These are phyloP conservation scores for Drosophila nannoptera DNA, from an alignment of 1,140 invertebrate genomes.

Conservation along the genomic window DNA sequence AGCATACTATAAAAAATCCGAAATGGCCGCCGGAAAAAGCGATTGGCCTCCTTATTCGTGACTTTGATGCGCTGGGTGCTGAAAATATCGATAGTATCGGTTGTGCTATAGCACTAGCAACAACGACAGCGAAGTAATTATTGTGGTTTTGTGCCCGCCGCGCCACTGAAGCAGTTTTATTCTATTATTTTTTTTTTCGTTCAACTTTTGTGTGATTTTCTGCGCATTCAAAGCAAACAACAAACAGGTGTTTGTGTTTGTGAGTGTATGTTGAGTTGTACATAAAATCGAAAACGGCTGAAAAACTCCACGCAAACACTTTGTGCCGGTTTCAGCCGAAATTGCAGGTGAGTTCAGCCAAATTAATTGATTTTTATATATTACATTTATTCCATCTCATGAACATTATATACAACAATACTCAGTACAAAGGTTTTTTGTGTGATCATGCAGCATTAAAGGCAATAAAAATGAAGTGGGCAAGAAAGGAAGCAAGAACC, in stretches of 20 bases:
- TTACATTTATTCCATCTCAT: conserved; percentile 3
- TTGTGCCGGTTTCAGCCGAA: conserved; percentile 40
- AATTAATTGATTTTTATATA: conserved; percentile 29
- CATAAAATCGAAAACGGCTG: conserved; percentile 11
- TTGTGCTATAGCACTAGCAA: conserved; percentile 25
- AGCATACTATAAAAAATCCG: neutral
- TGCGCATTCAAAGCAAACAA: conserved; percentile 33
- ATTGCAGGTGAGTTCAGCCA: conserved; percentile 36
- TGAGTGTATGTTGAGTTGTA: conserved; percentile 42
- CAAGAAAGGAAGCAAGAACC: conserved; percentile 32
- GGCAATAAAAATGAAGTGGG: conserved; percentile 36
- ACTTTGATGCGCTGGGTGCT: conserved; percentile 16
- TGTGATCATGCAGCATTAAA: conserved; percentile 37
- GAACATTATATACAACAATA: conserved; percentile 2
- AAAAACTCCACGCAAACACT: conserved; percentile 45
- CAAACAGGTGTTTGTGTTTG: conserved; percentile 33
- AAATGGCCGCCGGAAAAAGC: conserved; percentile 4
- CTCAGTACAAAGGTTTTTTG: neutral
- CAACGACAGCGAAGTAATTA: conserved; percentile 32
- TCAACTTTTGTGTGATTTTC: conserved; percentile 45
- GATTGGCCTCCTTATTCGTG: conserved; percentile 14
- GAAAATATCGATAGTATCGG: conserved; percentile 38
- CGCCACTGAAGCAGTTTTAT: conserved; percentile 45
- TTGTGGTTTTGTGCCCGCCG: conserved; percentile 45
- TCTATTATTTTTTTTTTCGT: conserved; percentile 52